A percentile compares a stretch with the other conserved stretches of the same genome.
Evolutionary conservation across 2,888 invertebrate genomes (phyloP).

Genomic region (Patella pellucida): DNA sequence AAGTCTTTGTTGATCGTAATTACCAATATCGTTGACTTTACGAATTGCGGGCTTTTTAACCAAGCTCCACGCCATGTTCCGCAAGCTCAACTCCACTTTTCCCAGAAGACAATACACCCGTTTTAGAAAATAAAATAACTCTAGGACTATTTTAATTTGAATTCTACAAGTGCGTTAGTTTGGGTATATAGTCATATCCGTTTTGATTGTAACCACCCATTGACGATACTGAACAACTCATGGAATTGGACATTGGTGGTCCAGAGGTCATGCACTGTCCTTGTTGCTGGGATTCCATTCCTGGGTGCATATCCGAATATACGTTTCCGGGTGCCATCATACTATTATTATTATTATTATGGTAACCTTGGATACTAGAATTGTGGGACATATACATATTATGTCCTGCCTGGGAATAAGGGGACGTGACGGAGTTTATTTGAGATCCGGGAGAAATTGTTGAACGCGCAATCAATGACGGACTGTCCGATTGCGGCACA

Average conservation of each 20-base stretch:
- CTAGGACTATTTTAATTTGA: neutral
- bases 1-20: too few species aligned
- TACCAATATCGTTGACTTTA: too few species aligned
- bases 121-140: too few species aligned
- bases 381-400: constrained; percentile 30
- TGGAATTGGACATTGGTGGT: constrained; percentile 47
- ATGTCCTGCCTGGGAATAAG: constrained; percentile 41
- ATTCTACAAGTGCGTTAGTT: constrained; percentile 60
- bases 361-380: constrained; percentile 28
- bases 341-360: constrained; percentile 11
- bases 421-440: constrained; percentile 29
- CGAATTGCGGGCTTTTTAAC: too few species aligned
- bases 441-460: constrained; percentile 32
- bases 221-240: constrained; percentile 54
- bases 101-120: too few species aligned
- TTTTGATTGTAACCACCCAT: constrained; percentile 53
- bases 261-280: constrained; percentile 44
- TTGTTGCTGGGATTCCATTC: constrained; percentile 45
- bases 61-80: too few species aligned
- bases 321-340: constrained; percentile 40
- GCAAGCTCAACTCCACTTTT: too few species aligned
- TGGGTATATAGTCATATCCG: constrained; percentile 62
- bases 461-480: constrained; percentile 39
- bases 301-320: constrained; percentile 50
- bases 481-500: constrained; percentile 27